Percentiles rank a stretch among this genome's conserved stretches.
Conservation (phyloP, 2,113 vertebrate genomes). For the Telmatochromis brachygnathus region DNA sequence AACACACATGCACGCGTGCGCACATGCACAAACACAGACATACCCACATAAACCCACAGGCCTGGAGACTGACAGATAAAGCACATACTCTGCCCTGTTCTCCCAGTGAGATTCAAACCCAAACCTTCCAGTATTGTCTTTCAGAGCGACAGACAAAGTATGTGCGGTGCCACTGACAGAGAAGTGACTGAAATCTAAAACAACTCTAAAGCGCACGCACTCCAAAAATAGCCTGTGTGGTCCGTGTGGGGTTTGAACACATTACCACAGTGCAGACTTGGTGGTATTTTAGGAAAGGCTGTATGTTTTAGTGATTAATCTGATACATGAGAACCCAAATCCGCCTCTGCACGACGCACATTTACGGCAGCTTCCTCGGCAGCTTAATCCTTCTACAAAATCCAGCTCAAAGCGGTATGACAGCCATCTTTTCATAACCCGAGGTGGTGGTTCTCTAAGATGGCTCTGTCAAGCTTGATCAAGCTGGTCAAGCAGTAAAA, state of each 20-base stretch:
- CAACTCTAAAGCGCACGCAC: neutral
- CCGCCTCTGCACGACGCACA: neutral
- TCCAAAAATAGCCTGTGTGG: constrained; percentile 24
- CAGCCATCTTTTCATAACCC: neutral
- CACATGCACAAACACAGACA: neutral
- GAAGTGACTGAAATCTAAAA: neutral
- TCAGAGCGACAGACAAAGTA: neutral
- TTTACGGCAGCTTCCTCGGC: neutral
- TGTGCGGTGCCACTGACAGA: neutral
- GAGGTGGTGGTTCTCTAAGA: neutral
- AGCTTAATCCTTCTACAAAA: neutral
- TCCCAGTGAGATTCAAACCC: constrained; percentile 5
- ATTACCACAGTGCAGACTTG: neutral
- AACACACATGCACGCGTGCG: neutral
- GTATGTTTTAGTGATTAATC: neutral
- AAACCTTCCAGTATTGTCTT: neutral
- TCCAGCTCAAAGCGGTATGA: neutral
- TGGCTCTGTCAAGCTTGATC: neutral
- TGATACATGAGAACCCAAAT: neutral
- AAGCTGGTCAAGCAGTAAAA: neutral
- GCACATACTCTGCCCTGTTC: constrained; percentile 1
- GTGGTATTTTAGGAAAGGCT: constrained; percentile 6
- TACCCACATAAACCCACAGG: neutral
- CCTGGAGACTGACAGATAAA: constrained; percentile 1
- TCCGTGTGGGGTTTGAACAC: neutral